Evolutionary conservation across 2,113 vertebrate genomes (phyloP).

Genomic region (Serinus canaria): DNA sequence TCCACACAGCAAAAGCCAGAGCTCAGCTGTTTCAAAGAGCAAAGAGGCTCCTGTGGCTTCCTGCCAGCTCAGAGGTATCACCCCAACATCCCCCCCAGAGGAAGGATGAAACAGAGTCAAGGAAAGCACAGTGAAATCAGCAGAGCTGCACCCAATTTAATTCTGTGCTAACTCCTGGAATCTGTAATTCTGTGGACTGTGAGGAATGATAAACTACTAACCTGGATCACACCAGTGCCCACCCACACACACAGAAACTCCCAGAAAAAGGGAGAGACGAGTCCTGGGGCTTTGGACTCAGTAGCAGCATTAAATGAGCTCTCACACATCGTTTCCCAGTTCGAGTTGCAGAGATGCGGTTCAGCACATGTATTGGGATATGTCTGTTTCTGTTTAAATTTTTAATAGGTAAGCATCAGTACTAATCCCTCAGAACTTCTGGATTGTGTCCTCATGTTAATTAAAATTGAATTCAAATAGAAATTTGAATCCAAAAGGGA

Average conservation of each 20-base stretch:
- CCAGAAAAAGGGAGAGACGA: neutral
- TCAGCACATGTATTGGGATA: neutral
- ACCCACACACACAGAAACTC: neutral
- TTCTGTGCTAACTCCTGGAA: neutral
- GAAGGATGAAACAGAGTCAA: neutral
- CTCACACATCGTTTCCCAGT: neutral
- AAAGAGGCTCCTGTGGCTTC: neutral
- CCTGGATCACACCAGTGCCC: neutral
- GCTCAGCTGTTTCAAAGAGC: neutral
- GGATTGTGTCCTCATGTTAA: neutral
- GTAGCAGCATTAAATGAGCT: neutral
- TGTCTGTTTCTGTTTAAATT: neutral
- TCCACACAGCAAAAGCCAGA: neutral
- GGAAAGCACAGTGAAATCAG: neutral
- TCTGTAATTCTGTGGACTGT: neutral
- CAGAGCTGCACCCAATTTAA: neutral
- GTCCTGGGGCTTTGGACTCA: neutral
- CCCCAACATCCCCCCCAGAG: neutral
- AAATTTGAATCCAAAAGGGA: neutral
- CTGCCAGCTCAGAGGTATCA: neutral
- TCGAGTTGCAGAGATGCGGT: neutral
- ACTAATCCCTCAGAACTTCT: neutral
- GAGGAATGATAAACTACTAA: neutral
- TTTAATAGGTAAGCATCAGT: neutral
- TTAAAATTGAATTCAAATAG: neutral